phyloP scores from a whole-genome alignment of 2,113 vertebrate genomes.

The Crocuta crocuta region DNA sequence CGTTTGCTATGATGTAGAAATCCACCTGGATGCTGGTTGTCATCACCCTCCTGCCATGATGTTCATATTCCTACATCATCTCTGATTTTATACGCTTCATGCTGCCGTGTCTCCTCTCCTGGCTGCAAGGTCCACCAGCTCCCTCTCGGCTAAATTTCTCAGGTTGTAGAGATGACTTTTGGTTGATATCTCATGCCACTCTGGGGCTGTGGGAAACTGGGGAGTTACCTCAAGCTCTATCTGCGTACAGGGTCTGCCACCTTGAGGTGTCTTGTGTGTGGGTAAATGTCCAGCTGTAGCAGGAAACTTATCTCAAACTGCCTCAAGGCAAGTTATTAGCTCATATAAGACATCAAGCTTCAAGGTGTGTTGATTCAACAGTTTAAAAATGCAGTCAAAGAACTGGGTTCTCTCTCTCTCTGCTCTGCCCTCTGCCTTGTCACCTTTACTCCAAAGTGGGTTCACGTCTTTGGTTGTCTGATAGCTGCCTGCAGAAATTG shows the following conservation, averaged over 20 bases:
- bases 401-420: background rate
- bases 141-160: background rate
- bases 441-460: background rate
- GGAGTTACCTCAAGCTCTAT: background rate
- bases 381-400: background rate
- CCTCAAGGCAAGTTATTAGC: background rate
- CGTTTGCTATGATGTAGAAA: background rate
- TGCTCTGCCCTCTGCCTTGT: background rate
- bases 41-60: background rate
- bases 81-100: background rate
- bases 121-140: background rate
- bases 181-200: background rate
- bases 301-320: background rate
- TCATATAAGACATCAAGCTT: background rate
- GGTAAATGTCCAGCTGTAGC: background rate
- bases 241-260: background rate
- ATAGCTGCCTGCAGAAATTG: background rate
- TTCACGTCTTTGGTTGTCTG: background rate
- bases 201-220: background rate
- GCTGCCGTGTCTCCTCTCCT: background rate
- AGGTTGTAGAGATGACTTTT: background rate
- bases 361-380: background rate
- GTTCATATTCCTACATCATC: background rate
- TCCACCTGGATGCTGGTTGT: background rate
- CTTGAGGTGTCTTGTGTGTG: background rate